A percentile compares a stretch with the other conserved stretches of the same genome.
Evolutionary conservation across 2,113 vertebrate genomes (phyloP).

Genomic region (Sylvietta virens): DNA sequence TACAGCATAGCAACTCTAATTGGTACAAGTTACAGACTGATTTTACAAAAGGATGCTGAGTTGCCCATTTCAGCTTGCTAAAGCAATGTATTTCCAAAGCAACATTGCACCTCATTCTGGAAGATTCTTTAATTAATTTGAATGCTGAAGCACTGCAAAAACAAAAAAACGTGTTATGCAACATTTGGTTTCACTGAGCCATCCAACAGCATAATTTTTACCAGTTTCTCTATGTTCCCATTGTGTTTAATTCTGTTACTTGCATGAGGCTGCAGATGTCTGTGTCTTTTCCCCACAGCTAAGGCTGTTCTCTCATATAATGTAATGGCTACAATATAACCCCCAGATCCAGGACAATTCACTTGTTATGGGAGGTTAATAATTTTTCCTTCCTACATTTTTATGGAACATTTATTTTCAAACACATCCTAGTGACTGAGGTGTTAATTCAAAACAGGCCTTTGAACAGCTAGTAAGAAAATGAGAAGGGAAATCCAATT

Average conservation of each 20-base stretch:
- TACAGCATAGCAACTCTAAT: neutral
- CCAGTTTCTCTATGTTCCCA: slow-evolving; percentile 31
- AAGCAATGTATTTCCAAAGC: slow-evolving; percentile 12
- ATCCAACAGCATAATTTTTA: slow-evolving; percentile 44
- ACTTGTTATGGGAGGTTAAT: slow-evolving; percentile 42
- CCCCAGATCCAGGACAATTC: slow-evolving; percentile 24
- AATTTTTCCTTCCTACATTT: slow-evolving; percentile 16
- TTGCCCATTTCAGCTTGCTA: neutral
- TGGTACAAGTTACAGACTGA: neutral
- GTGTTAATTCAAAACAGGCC: neutral
- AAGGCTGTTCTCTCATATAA: slow-evolving; percentile 34
- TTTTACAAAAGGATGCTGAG: neutral
- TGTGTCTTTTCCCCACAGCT: slow-evolving; percentile 39
- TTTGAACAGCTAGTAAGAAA: slow-evolving; percentile 4
- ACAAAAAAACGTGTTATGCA: slow-evolving; percentile 44
- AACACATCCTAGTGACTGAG: slow-evolving; percentile 1
- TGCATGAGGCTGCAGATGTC: slow-evolving; percentile 48
- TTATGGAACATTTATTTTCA: slow-evolving; percentile 57
- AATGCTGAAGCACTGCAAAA: slow-evolving; percentile 25
- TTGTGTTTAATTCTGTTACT: slow-evolving; percentile 48
- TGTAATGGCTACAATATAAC: neutral
- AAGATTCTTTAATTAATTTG: slow-evolving; percentile 61
- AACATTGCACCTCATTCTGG: slow-evolving; percentile 21
- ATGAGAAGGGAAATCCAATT: slow-evolving; percentile 14
- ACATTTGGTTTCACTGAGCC: slow-evolving; percentile 57